Conservation (phyloP, 1,140 invertebrate species). For the Calycopis cecrops region DNA sequence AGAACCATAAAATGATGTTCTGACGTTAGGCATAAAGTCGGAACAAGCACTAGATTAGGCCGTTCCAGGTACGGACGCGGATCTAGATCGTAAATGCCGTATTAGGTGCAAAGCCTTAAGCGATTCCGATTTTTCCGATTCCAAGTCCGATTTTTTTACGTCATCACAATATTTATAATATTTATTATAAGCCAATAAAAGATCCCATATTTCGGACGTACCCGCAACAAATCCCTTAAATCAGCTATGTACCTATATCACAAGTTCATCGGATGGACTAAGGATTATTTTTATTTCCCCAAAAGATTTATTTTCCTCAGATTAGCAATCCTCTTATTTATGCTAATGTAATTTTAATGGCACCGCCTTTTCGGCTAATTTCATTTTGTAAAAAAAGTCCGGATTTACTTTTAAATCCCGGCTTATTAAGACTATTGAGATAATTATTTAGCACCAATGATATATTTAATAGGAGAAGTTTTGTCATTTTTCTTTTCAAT, state of each 20-base stretch:
- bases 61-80: too few species aligned
- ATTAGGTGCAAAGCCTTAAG: too few species aligned
- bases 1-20: too few species aligned
- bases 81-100: too few species aligned
- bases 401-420: constrained; percentile 61
- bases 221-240: too few species aligned
- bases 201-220: too few species aligned
- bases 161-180: too few species aligned
- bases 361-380: constrained; percentile 68
- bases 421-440: constrained; percentile 61
- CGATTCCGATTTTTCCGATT: too few species aligned
- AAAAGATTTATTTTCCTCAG: constrained; percentile 68
- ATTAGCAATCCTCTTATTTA: constrained; percentile 74
- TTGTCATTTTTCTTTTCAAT: constrained; percentile 36
- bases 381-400: constrained; percentile 66
- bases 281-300: constrained; percentile 61
- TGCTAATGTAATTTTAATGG: constrained; percentile 75
- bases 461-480: constrained; percentile 52
- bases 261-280: constrained; percentile 46
- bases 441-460: constrained; percentile 54
- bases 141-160: too few species aligned
- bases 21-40: too few species aligned
- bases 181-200: too few species aligned
- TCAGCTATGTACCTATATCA: constrained; percentile 39
- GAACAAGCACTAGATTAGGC: too few species aligned